Evolutionary conservation across 2,888 invertebrate genomes (phyloP).

Genomic region (Ferdinandea cuprea): DNA sequence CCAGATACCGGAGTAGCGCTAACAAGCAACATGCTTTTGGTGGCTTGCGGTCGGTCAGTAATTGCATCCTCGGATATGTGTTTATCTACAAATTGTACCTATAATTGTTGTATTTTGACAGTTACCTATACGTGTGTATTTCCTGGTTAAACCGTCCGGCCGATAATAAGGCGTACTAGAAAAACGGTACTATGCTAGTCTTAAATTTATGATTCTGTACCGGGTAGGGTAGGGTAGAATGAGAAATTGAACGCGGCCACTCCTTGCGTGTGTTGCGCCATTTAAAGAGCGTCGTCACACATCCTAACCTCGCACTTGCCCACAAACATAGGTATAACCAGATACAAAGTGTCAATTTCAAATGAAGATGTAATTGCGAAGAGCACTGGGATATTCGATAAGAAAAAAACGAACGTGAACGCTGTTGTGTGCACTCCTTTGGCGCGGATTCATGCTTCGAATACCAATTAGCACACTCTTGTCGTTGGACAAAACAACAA

Average conservation of each 20-base stretch:
- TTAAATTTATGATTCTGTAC: conserved; percentile 53
- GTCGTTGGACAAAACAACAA: conserved; percentile 54
- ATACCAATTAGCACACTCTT: conserved; percentile 72
- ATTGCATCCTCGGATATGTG: conserved; percentile 64
- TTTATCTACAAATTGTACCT: conserved; percentile 58
- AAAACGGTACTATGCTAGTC: conserved; percentile 55
- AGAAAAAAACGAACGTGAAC: conserved; percentile 26
- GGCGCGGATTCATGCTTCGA: conserved; percentile 54
- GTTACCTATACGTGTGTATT: conserved; percentile 17
- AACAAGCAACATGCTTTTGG: conserved; percentile 54
- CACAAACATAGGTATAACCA: too few relatives aligned
- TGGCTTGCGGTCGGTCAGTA: conserved; percentile 40
- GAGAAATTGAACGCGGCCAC: conserved; percentile 34
- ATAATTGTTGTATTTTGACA: conserved; percentile 67
- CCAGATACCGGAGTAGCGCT: conserved; percentile 31
- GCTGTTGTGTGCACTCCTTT: conserved; percentile 54
- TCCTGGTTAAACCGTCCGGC: conserved; percentile 55
- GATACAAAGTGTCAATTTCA: conserved; percentile 61
- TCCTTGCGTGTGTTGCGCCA: conserved; percentile 38
- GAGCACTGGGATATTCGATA: conserved; percentile 44
- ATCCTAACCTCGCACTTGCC: conserved; percentile 13
- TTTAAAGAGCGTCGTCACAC: background rate
- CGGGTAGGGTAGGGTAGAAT: background rate
- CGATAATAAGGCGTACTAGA: background rate
- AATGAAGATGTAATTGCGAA: conserved; percentile 71